These are phyloP conservation scores for Monopterus albus DNA, from an alignment of 2,113 vertebrate genomes.

Conservation along the genomic window DNA sequence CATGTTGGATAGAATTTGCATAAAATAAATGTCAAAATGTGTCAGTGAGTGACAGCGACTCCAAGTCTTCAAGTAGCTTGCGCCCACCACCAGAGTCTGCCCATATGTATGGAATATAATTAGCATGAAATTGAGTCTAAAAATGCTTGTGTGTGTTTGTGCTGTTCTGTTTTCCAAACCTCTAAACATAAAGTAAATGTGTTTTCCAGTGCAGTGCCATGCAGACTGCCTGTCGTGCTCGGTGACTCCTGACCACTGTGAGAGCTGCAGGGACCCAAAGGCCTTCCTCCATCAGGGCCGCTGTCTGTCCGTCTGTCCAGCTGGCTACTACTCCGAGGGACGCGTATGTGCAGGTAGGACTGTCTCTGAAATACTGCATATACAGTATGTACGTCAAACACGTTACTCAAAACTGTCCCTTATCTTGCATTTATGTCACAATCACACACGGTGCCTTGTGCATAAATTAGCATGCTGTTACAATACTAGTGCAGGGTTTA, in stretches of 20 bases:
- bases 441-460: too few species aligned
- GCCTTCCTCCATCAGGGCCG: constrained; percentile 63
- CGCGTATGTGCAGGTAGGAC: constrained; percentile 53
- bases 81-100: background rate
- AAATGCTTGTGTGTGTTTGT: background rate
- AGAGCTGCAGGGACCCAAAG: constrained; percentile 65
- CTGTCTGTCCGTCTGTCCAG: constrained; percentile 64
- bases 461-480: background rate
- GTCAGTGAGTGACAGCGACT: background rate
- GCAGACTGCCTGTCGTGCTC: constrained; percentile 62
- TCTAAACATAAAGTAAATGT: background rate
- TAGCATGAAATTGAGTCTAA: constrained; percentile 19
- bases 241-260: constrained; percentile 57
- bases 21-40: constrained; percentile 22
- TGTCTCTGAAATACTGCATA: too few species aligned
- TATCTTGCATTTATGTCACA: too few species aligned
- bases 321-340: constrained; percentile 51
- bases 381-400: too few species aligned
- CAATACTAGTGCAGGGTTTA: background rate
- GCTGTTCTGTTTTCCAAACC: too few species aligned
- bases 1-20: constrained; percentile 14
- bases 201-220: constrained; percentile 61
- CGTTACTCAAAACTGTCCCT: too few species aligned
- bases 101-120: background rate
- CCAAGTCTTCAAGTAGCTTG: background rate